Evolutionary conservation across 2,888 invertebrate species (phyloP).

Genomic region (Mimachlamys varia): DNA sequence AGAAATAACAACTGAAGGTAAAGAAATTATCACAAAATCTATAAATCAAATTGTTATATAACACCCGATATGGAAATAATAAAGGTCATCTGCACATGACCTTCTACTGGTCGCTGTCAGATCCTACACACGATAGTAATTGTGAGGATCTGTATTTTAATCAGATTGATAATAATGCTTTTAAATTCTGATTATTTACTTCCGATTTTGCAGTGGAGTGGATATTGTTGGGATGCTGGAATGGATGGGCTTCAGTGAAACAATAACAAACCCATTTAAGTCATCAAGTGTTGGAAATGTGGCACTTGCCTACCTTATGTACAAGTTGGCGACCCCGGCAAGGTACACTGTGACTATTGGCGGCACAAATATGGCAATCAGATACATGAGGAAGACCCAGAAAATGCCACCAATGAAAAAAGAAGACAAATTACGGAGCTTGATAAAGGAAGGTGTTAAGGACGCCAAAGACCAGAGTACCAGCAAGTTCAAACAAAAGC

Average conservation of each 20-base stretch:
- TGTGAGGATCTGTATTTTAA: no score
- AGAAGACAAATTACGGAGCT: conserved; percentile 65
- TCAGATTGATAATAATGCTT: neutral
- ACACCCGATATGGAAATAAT: no score
- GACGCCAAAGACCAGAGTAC: conserved; percentile 42
- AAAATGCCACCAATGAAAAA: conserved; percentile 89
- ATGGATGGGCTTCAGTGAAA: conserved; percentile 90
- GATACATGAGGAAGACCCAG: conserved; percentile 90
- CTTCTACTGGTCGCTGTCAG: no score
- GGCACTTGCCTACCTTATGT: conserved; percentile 94
- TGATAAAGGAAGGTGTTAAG: conserved; percentile 70
- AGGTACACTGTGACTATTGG: conserved; percentile 96
- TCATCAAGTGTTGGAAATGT: conserved; percentile 92
- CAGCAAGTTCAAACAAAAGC: no score
- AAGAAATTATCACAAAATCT: no score
- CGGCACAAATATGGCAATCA: conserved; percentile 93
- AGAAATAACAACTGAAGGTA: no score
- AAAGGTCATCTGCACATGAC: no score
- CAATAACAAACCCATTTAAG: conserved; percentile 88
- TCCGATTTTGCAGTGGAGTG: conserved; percentile 88
- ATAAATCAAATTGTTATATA: no score
- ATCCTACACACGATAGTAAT: no score
- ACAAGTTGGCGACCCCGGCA: conserved; percentile 95
- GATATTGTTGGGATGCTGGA: conserved; percentile 92
- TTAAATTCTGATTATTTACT: conserved; percentile 4